Evolutionary conservation across 2,888 invertebrate genomes (phyloP).

Genomic region (Miltochrista miniata): DNA sequence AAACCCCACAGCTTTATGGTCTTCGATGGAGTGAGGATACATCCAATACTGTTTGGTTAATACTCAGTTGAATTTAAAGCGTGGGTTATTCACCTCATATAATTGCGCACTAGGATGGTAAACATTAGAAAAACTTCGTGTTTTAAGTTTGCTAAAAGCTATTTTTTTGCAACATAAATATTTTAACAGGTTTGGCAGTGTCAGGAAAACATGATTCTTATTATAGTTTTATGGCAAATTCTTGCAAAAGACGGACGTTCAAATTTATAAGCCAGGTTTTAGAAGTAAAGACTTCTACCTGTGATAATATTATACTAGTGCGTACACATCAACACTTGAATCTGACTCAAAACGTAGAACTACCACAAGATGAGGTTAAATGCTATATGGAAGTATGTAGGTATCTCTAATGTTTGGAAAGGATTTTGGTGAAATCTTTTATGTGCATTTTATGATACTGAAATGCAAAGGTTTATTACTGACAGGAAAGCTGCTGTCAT

Average conservation of each 20-base stretch:
- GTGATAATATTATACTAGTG: too few species aligned
- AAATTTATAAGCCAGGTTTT: too few species aligned
- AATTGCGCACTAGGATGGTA: constrained; percentile 36
- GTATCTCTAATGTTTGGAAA: too few species aligned
- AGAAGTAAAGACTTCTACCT: too few species aligned
- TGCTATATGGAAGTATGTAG: too few species aligned
- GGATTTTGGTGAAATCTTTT: too few species aligned
- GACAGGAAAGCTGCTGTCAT: too few species aligned
- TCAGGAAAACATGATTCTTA: constrained; percentile 18
- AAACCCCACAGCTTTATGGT: constrained; percentile 36
- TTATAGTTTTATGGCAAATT: constrained; percentile 10
- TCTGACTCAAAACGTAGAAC: too few species aligned
- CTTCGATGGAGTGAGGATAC: constrained; percentile 37
- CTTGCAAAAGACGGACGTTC: constrained; percentile 16
- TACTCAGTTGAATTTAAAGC: constrained; percentile 45
- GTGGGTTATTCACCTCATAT: constrained; percentile 59
- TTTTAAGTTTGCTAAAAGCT: constrained; percentile 22
- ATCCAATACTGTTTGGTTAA: constrained; percentile 45
- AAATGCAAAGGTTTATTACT: too few species aligned
- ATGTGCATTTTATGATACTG: too few species aligned
- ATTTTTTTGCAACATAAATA: not conserved
- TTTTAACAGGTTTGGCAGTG: not conserved
- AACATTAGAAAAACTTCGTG: constrained; percentile 32
- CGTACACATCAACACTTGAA: too few species aligned
- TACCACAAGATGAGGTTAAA: too few species aligned